These are phyloP conservation scores for Polydrusus cervinus DNA, from an alignment of 2,888 invertebrate species.

Conservation along the genomic window DNA sequence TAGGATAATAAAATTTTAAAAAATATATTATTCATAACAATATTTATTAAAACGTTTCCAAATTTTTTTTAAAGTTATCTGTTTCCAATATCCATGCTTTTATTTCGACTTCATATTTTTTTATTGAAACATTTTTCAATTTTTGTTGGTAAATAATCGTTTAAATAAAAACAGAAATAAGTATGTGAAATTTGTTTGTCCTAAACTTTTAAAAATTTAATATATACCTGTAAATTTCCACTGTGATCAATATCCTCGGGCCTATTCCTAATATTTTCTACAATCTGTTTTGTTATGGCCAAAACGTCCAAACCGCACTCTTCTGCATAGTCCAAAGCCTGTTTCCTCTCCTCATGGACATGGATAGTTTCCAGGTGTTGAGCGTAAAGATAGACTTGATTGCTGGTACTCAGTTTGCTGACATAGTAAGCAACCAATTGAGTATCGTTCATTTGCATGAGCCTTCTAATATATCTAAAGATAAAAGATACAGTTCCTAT, in stretches of 20 bases:
- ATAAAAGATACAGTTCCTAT: constrained; percentile 27
- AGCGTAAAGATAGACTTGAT: constrained; percentile 78
- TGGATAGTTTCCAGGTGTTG: constrained; percentile 80
- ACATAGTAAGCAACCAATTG: constrained; percentile 90
- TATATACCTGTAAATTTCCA: constrained; percentile 66
- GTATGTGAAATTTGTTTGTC: too few relatives aligned
- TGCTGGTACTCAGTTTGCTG: constrained; percentile 81
- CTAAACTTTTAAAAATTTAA: too few relatives aligned
- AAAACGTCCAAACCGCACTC: constrained; percentile 87
- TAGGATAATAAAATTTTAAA: too few relatives aligned
- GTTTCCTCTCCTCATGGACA: constrained; percentile 78
- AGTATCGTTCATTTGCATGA: constrained; percentile 84
- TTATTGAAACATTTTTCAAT: too few relatives aligned
- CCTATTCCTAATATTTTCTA: constrained; percentile 81
- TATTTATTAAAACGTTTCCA: too few relatives aligned
- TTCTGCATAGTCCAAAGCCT: constrained; percentile 81
- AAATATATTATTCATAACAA: too few relatives aligned
- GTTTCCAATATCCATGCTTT: too few relatives aligned
- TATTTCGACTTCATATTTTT: too few relatives aligned
- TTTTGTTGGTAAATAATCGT: too few relatives aligned
- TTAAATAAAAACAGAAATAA: too few relatives aligned
- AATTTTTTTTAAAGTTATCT: too few relatives aligned
- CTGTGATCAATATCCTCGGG: constrained; percentile 65
- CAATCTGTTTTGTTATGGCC: constrained; percentile 87
- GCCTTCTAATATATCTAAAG: constrained; percentile 77